Evolutionary conservation across 2,888 invertebrate species (phyloP), one percentile per base, ranked within the genome.

Genomic region (Leptopilina syphax): DNA sequence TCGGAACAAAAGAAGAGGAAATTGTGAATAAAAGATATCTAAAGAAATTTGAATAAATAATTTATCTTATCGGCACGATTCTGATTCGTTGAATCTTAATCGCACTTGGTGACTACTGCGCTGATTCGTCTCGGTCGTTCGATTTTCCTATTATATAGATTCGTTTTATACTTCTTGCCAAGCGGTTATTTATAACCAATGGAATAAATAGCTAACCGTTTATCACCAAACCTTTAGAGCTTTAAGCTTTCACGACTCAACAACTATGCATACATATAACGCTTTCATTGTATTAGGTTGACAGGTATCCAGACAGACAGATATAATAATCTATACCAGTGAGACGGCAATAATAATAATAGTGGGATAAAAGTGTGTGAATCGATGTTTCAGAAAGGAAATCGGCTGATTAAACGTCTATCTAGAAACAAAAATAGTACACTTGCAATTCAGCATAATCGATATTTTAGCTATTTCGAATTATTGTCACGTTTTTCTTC

Each of bases 101-200:
- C 70, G 24, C 54, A 12, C 54, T 70, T 44, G 70, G 70, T 27
- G 12, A 50, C 50, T 70, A 8, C 44, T 34, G 70, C 70, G 70
- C 70, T 70, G 70, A 70, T 27, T 70, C 54, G 27, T 24, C 24
- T 50, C 27, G 70, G 54, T 70, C 70, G 70, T 70, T 70, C 70
- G 70, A 70, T 54, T 50, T 27, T 54, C 34, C 34, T 34, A 34
- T 34, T 34, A 34, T 34, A 34, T 34, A 34, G 34, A 8, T 54
- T 50, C 70, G 50, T 70, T 70, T 70, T 27, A 63, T 34, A 34
- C 50, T 70, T 54, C 50, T 13, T 50, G 54, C 70, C 13, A 54
- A 12, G 47, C 24, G 6, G 70, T 70, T 70, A 70, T 54, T 70
- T 54, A 70, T 70, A 70, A 7, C 70, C 27, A 50, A n/a, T 10